These are phyloP conservation scores for Willisornis vidua DNA, from an alignment of 2,113 vertebrate species.

Conservation along the genomic window DNA sequence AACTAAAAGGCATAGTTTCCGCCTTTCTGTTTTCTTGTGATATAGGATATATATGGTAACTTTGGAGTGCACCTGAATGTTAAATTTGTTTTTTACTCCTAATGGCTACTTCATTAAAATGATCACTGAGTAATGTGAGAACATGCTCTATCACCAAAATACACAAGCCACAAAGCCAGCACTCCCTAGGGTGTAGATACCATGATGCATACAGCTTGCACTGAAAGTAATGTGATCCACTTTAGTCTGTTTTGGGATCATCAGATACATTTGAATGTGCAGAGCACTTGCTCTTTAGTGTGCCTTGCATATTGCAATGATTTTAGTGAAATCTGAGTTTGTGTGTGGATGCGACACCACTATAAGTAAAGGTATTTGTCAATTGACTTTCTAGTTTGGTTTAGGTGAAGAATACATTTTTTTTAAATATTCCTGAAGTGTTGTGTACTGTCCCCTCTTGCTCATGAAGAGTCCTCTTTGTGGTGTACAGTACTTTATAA, in stretches of 20 bases:
- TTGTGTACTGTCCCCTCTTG: background rate
- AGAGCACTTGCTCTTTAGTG: background rate
- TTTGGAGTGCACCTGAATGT: background rate
- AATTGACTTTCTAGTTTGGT: background rate
- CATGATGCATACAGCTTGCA: background rate
- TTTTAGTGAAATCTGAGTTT: background rate
- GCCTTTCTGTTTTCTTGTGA: background rate
- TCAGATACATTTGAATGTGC: background rate
- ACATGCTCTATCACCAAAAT: background rate
- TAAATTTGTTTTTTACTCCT: background rate
- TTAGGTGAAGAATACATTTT: background rate
- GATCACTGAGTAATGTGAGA: background rate
- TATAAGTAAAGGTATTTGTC: fast-evolving
- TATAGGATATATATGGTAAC: background rate
- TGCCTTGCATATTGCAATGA: background rate
- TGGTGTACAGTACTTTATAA: background rate
- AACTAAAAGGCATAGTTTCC: background rate
- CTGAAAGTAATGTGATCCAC: background rate
- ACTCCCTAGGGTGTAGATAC: background rate
- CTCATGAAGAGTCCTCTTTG: fast-evolving
- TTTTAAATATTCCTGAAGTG: background rate
- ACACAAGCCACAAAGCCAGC: no score
- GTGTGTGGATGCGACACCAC: background rate
- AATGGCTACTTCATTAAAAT: background rate
- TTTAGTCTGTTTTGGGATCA: background rate